Conservation (phyloP, 2,888 invertebrate genomes). For the Brenthis daphne region DNA sequence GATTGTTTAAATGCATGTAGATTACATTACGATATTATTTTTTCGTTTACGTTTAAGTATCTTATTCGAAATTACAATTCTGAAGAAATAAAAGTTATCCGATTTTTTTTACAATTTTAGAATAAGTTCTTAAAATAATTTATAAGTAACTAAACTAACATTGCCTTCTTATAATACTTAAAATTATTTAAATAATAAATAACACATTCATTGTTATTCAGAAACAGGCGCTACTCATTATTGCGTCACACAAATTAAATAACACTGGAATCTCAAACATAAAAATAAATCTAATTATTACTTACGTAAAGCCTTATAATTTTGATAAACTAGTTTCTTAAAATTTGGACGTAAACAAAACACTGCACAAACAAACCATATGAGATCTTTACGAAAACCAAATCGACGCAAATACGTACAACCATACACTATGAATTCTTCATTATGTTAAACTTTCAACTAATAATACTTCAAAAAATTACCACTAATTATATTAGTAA, state of each 20-base stretch:
- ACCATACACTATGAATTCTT: constrained; percentile 64
- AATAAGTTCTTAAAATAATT: constrained; percentile 16
- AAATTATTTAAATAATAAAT: constrained; percentile 73
- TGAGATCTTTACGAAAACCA: constrained; percentile 83
- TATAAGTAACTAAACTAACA: constrained; percentile 39
- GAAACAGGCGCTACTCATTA: constrained; percentile 58
- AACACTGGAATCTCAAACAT: constrained; percentile 55
- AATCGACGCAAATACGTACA: constrained; percentile 74
- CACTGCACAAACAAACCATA: constrained; percentile 82
- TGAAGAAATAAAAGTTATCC: constrained; percentile 2
- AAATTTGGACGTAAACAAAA: constrained; percentile 81
- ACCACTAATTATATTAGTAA: constrained; percentile 32
- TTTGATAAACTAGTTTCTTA: constrained; percentile 64
- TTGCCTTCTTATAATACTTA: constrained; percentile 40
- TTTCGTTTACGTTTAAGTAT: constrained; percentile 10
- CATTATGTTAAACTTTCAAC: constrained; percentile 57
- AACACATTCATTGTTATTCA: constrained; percentile 60
- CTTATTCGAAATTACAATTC: constrained; percentile 13
- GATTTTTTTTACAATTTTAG: constrained; percentile 19
- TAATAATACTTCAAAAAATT: constrained; percentile 61
- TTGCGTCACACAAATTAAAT: constrained; percentile 44
- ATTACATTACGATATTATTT: constrained; percentile 7
- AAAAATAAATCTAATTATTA: constrained; percentile 51
- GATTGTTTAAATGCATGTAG: constrained; percentile 3
- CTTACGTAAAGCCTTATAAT: constrained; percentile 52